Conservation (phyloP, 2,113 vertebrate genomes). For the Aramus guarauna region DNA sequence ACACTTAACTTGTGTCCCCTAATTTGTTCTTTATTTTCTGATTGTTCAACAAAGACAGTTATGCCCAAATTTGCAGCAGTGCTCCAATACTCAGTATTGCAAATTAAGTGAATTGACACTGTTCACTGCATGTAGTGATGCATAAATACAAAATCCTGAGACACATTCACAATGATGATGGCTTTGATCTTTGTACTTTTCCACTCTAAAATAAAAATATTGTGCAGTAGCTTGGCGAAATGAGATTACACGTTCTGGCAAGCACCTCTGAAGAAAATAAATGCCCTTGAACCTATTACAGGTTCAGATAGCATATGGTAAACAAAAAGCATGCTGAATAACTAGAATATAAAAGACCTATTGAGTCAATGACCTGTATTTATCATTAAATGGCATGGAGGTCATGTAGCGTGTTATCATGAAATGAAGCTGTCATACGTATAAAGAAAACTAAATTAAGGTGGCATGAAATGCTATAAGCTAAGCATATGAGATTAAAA, state of each 20-base stretch:
- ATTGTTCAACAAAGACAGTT: background rate
- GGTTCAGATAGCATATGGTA: background rate
- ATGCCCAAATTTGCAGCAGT: background rate
- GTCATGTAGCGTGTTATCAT: background rate
- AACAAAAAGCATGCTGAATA: background rate
- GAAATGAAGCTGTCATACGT: background rate
- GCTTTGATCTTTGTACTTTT: background rate
- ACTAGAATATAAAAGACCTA: background rate
- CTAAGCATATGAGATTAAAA: background rate
- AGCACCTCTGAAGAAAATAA: background rate
- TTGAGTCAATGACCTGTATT: background rate
- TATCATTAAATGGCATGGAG: background rate
- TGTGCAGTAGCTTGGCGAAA: background rate
- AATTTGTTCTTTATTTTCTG: background rate
- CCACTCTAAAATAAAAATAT: background rate
- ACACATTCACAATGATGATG: background rate
- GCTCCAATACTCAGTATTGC: background rate
- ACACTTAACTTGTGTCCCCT: background rate
- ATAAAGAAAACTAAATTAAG: background rate
- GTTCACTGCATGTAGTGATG: background rate
- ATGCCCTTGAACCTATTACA: background rate
- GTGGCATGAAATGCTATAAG: background rate
- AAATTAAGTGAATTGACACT: background rate
- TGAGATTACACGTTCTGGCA: background rate
- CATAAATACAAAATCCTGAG: background rate